Evolutionary conservation across 2,113 vertebrate genomes (phyloP).

Genomic region (Phaethon lepturus): DNA sequence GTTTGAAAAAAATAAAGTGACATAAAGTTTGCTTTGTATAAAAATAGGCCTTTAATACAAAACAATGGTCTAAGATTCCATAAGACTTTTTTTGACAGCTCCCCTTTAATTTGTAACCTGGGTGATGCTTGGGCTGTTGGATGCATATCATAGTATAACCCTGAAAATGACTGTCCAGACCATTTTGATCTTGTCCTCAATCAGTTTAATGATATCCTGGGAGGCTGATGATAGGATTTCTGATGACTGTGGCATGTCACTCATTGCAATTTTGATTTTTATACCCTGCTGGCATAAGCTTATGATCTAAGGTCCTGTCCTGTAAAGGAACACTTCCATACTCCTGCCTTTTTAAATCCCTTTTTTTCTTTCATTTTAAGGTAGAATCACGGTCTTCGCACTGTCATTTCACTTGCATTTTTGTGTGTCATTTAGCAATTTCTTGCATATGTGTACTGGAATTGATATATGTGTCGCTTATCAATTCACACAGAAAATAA

Average conservation of each 20-base stretch:
- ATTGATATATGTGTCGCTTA: neutral
- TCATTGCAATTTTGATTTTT: neutral
- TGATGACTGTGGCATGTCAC: neutral
- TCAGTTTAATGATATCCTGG: conserved; percentile 10
- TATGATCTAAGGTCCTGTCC: neutral
- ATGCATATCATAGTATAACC: neutral
- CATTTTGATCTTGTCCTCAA: neutral
- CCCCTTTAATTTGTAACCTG: neutral
- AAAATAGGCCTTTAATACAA: neutral
- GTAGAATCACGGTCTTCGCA: neutral
- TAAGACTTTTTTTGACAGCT: neutral
- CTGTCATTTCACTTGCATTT: neutral
- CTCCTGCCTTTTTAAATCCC: neutral
- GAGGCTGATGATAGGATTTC: neutral
- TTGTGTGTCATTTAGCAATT: neutral
- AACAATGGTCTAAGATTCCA: neutral
- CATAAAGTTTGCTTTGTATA: neutral
- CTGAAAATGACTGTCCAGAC: neutral
- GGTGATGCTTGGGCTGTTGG: neutral
- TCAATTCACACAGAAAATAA: neutral
- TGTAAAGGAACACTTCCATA: neutral
- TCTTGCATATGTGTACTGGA: neutral
- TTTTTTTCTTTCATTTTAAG: neutral
- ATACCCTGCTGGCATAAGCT: neutral
- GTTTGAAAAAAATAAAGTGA: neutral